phyloP scores from a whole-genome alignment of 2,888 invertebrate species.

The Blera fallax region DNA sequence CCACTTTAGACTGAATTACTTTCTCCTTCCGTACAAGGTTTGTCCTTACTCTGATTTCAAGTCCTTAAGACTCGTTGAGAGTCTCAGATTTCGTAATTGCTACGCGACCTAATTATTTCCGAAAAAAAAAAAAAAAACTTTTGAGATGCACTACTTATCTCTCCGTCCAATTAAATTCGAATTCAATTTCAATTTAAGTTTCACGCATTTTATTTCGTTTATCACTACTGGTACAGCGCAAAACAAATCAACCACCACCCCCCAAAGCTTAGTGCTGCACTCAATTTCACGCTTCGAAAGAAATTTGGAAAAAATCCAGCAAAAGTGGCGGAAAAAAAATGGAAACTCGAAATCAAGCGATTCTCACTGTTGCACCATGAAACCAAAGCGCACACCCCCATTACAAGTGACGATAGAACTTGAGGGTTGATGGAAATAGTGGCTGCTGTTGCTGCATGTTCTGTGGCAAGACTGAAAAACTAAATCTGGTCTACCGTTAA shows the following conservation, averaged over 20 bases:
- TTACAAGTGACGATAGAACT: neutral
- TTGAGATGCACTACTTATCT: constrained; percentile 21
- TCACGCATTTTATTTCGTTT: constrained; percentile 59
- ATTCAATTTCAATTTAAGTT: constrained; percentile 65
- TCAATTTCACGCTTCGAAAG: constrained; percentile 56
- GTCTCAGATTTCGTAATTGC: neutral
- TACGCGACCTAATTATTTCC: constrained; percentile 1
- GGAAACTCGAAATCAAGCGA: constrained; percentile 11
- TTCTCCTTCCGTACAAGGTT: neutral
- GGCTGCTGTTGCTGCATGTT: constrained; percentile 60
- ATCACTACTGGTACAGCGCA: constrained; percentile 15
- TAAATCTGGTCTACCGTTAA: constrained; percentile 58
- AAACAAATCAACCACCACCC: constrained; percentile 46
- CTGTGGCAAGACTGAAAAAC: constrained; percentile 50
- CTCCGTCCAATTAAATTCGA: constrained; percentile 48
- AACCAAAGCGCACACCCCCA: constrained; percentile 25
- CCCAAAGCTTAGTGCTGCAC: constrained; percentile 42
- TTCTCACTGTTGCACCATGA: constrained; percentile 57
- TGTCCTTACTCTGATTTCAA: neutral
- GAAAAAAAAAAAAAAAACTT: neutral
- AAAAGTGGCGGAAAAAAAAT: constrained; percentile 19
- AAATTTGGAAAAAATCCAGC: constrained; percentile 37
- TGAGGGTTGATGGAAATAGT: constrained; percentile 18
- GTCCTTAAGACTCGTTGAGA: neutral
- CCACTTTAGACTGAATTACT: neutral